Evolutionary conservation across 2,113 vertebrate species (phyloP), one percentile per base, ranked within the genome.

Genomic region (Salminus brasiliensis): DNA sequence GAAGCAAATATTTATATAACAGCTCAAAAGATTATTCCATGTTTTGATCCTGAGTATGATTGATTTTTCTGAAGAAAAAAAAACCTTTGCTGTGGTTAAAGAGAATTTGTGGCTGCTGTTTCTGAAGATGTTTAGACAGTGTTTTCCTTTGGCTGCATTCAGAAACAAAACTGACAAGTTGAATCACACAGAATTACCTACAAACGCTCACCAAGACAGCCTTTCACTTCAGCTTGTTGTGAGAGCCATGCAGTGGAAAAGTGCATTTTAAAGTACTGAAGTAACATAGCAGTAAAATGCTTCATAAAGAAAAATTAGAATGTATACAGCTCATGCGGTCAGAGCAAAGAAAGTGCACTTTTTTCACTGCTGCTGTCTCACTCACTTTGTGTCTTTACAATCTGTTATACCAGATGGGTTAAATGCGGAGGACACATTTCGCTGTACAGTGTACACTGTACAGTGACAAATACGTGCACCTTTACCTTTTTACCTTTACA

Each of bases 101-200:
- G n/a, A 55, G 52, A 55, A 63, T 21, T 13, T 15, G 1, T 34
- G n/a, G 62, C 16, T 39, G 11, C 3, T 39, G 62, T 66, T 23
- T 21, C 23, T 21, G 36, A 34, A 25, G 52, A 23, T 55, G 60
- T 34, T 63, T 32, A 60, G 66, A 60, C 36, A 70, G 30, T 78
- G 65, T 45, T 67, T n/a, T 57, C 45, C 36, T 16, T 65, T 36
- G 34, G 57, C 49, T 68, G 21, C 65, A 74, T 45, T 74, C 43
- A 55, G 55, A 73, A 67, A 74, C 47, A 66, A 15, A 29, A n/a
- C 25, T 74, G 71, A 67, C 78, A 80, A 68, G 70, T 49, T 47
- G 74, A 73, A 74, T 67, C 62, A 67, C 57, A 63, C 30, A 65
- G 29, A 73, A 71, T 63, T 66, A 68, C 34, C 78, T 27, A 59